Evolutionary conservation across 2,888 invertebrate genomes (phyloP).

Genomic region (Xylota segnis): DNA sequence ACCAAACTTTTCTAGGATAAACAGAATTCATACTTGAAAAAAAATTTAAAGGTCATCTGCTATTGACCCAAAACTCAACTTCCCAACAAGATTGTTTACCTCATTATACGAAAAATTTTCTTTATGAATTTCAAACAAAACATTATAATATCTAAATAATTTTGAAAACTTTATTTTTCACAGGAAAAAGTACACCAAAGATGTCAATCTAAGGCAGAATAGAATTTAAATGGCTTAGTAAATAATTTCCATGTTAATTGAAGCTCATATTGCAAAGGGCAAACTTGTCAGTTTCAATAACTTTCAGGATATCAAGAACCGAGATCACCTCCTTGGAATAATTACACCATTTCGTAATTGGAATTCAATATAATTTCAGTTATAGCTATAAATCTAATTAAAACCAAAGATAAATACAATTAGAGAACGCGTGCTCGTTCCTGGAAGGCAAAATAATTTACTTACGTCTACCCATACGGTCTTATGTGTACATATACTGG

Average conservation of each 20-base stretch:
- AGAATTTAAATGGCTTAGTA: not conserved
- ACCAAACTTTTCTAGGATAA: too few relatives aligned
- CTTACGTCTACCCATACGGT: not conserved
- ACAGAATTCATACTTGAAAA: too few relatives aligned
- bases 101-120: not conserved
- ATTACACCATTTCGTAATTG: conserved; percentile 12
- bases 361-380: conserved; percentile 46
- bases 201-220: not conserved
- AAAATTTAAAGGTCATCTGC: too few relatives aligned
- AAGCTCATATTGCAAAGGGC: not conserved
- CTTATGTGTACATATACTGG: not conserved
- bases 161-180: too few relatives aligned
- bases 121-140: not conserved
- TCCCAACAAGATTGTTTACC: too few relatives aligned
- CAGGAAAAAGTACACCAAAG: not conserved
- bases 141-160: not conserved
- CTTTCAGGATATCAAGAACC: not conserved
- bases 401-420: conserved; percentile 52
- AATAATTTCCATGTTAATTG: not conserved
- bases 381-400: conserved; percentile 50
- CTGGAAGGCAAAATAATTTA: conserved; percentile 7
- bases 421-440: conserved; percentile 19
- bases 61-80: too few relatives aligned
- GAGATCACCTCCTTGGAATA: not conserved
- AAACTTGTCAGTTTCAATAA: not conserved